Percentiles rank a stretch among this genome's conserved stretches.
Conservation (phyloP, 2,888 invertebrate genomes). For the Limnephilus marmoratus region DNA sequence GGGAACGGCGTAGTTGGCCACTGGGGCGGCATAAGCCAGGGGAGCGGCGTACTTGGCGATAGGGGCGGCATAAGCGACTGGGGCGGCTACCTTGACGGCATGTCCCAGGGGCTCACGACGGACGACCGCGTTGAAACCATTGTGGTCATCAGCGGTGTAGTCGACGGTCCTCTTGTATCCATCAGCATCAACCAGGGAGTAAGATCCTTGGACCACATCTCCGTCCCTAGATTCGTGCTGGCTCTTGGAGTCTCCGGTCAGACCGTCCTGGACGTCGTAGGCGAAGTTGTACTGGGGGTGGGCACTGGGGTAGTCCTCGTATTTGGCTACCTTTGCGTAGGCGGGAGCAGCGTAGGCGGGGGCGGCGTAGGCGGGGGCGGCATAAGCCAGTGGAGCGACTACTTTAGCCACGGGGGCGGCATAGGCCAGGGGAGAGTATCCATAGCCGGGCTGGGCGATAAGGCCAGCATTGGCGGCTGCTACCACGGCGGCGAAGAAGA, state of each 20-base stretch:
- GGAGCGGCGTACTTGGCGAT: conserved; percentile 66
- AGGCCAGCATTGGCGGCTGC: conserved; percentile 69
- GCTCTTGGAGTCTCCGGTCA: conserved; percentile 74
- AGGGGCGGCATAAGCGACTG: conserved; percentile 61
- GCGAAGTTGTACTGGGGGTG: conserved; percentile 68
- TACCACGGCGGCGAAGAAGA: conserved; percentile 75
- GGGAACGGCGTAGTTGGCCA: conserved; percentile 64
- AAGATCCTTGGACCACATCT: conserved; percentile 73
- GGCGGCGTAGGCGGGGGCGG: conserved; percentile 54
- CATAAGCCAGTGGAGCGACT: conserved; percentile 65
- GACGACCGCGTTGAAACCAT: conserved; percentile 77
- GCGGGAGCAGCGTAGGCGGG: conserved; percentile 45
- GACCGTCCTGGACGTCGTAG: conserved; percentile 77
- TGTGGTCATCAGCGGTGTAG: conserved; percentile 75
- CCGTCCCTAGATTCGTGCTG: conserved; percentile 73
- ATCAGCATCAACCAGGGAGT: conserved; percentile 74
- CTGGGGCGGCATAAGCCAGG: conserved; percentile 57
- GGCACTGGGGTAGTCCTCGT: conserved; percentile 59
- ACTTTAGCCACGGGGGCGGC: conserved; percentile 54
- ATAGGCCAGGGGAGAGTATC: conserved; percentile 68
- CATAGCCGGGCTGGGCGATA: conserved; percentile 68
- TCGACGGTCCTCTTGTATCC: conserved; percentile 74
- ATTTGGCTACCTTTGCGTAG: conserved; percentile 62
- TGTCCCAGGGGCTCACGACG: conserved; percentile 71
- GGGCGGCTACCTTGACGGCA: conserved; percentile 66